Evolutionary conservation across 2,888 invertebrate genomes (phyloP), one percentile per base, ranked within the genome.

Genomic region (Synergus gifuensis): DNA sequence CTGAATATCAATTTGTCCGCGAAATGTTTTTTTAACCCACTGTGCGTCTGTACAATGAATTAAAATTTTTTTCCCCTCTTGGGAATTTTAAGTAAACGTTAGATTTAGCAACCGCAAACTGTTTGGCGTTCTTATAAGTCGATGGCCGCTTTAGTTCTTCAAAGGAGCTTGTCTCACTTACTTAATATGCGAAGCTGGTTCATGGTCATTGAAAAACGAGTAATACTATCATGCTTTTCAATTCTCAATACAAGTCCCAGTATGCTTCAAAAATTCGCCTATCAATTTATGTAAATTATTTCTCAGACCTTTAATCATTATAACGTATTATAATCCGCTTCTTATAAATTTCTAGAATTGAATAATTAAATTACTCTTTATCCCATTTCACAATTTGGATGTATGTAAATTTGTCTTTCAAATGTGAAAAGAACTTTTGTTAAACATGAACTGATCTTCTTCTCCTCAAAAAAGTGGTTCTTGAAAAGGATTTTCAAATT

Each of bases 161-260:
- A 14, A 66, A 67, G 67, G 44, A 28, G 44, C 40, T 66, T 66
- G 22, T 69, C 46, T 69, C 28, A 22, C 40, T 66, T 67, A 18
- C 36, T 73, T 73, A 73, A 73, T 73, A 54, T 36, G 49, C 73
- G 36, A 28, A 49, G 49, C 16, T 73, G 49, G 73, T 73, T 49
- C 49, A 49, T 40, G 49, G 67, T 46, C 67, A 22, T 28, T 73
- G 28, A 28, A 73, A 73, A 22, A 69, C 69, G 49, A 54, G 49
- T 49, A 73, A n/a, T 49, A 46, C 36, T 49, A 73, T 36, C 62
- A 62, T 62, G 28, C 54, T 49, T 73, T 73, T 28, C 46, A 49
- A 54, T 73, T 73, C 73, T 73, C 36, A 49, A 49, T 49, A 49
- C 73, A 73, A 54, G 73, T 49, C 73, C n/a, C 49, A 54, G 28